These are phyloP conservation scores for Tanypteryx hageni DNA, from an alignment of 2,888 invertebrate species.

Conservation along the genomic window DNA sequence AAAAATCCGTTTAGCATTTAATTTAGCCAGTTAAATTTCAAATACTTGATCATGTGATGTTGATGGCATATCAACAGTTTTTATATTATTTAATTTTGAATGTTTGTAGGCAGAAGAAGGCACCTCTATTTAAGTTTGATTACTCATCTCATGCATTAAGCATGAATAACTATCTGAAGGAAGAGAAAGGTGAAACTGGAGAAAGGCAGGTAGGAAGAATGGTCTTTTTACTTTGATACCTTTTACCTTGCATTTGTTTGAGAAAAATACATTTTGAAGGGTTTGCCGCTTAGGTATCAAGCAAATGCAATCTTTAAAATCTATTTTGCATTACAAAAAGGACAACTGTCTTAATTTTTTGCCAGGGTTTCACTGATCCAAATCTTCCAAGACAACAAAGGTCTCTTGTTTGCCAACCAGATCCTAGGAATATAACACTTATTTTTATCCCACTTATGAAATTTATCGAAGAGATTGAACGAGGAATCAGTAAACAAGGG, in stretches of 20 bases:
- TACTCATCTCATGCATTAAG: constrained; percentile 80
- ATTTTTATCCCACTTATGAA: constrained; percentile 89
- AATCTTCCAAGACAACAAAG: constrained; percentile 75
- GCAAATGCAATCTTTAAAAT: too few relatives aligned
- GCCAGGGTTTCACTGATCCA: constrained; percentile 69
- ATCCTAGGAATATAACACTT: constrained; percentile 85
- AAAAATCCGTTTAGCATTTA: too few relatives aligned
- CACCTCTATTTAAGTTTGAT: constrained; percentile 83
- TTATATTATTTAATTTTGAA: constrained; percentile 63
- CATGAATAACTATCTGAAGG: constrained; percentile 77
- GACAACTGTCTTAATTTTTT: not conserved
- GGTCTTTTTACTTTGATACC: not conserved
- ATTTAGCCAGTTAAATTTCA: too few relatives aligned
- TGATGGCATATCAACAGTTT: constrained; percentile 37
- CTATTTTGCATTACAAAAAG: not conserved
- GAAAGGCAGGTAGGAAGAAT: constrained; percentile 22
- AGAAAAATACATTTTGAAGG: too few relatives aligned
- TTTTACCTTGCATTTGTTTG: too few relatives aligned
- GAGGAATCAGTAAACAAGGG: constrained; percentile 79
- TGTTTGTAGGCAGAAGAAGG: constrained; percentile 74
- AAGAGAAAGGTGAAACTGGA: constrained; percentile 72
- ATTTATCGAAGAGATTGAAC: constrained; percentile 91
- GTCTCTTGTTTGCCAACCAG: constrained; percentile 85
- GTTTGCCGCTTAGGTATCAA: too few relatives aligned
- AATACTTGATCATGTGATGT: too few relatives aligned